Evolutionary conservation across 2,113 vertebrate genomes (phyloP).

Genomic region (Psephotus haematonotus): DNA sequence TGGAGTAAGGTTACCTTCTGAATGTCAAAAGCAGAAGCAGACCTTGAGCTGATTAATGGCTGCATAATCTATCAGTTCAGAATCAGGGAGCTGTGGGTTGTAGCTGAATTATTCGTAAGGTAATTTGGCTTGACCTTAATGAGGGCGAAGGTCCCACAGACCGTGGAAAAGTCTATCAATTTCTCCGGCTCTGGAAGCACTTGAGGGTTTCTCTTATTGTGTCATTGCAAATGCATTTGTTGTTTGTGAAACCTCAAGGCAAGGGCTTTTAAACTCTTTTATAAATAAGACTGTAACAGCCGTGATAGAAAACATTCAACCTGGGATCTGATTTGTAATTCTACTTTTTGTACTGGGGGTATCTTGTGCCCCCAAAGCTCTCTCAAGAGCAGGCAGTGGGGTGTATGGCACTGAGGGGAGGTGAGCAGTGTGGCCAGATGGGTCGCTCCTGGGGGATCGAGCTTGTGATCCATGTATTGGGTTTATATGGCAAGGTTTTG

Average conservation of each 20-base stretch:
- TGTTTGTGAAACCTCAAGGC: not conserved
- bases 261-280: not conserved
- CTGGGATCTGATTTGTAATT: not conserved
- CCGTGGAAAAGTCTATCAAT: conserved; percentile 19
- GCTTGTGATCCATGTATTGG: not conserved
- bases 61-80: conserved; percentile 35
- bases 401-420: not conserved
- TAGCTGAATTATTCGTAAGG: conserved; percentile 49
- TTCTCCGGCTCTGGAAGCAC: conserved; percentile 10
- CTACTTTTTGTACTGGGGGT: not conserved
- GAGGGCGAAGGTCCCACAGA: conserved; percentile 5
- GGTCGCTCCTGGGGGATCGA: not conserved
- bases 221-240: not conserved
- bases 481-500: not conserved
- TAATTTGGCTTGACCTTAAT: conserved; percentile 56
- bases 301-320: not conserved
- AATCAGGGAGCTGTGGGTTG: not conserved
- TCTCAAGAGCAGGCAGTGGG: not conserved
- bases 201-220: not conserved
- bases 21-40: conserved; percentile 40
- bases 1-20: conserved; percentile 12
- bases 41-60: conserved; percentile 40
- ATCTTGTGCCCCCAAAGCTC: not conserved
- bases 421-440: not conserved
- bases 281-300: not conserved